Base-by-base conservation (phyloP, 2,797 vertebrate species). In the Silurus lanzhouensis region DNA sequence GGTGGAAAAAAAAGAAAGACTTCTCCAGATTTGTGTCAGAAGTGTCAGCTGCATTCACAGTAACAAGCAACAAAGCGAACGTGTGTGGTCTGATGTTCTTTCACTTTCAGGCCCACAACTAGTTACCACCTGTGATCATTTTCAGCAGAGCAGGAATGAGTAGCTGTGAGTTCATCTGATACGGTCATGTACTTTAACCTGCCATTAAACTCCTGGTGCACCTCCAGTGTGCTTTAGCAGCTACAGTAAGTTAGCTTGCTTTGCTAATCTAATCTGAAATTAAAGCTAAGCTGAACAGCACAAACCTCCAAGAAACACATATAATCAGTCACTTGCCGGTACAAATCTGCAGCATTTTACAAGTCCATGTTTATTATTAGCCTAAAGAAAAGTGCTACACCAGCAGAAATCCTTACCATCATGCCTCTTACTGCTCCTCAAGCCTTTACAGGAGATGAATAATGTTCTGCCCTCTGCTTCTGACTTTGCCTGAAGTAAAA, bases 401-500 rank as follows among this genome's bases (percentile, higher is more conserved):
- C 27, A 31, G 25, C 25, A 12, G 15, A 58, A 71, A 55, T 25
- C 13, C 13, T 15, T 2, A 17, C 3, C 10, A 8, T 25, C 55
- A 7, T 12, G 10, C 58, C 55, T 86, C 68, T 57, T 46, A n/a
- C 79, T 81, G 77, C 72, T 71, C 68, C 82, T 85, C 63, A 27
- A 66, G 17, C 68, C 31, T n/a, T 64, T 83, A 88, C 87, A 86
- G 81, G 83, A 90, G 87, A 89, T 90, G 90, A 89, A 90, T 88
- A 81, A 81, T 15, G 20, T 80, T 83, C 75, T 83, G 84, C 81
- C 76, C 86, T 89, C 84, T 68, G 83, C 82, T 86, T 52, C 81
- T 87, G 86, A 89, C 88, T 83, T 87, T 88, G 88, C 87, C 87
- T 88, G 82, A 85, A 85, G 90, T 88, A 87, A 88, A 88, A 89